These are phyloP conservation scores for Muscicapa comitata DNA, from an alignment of 2,797 vertebrate genomes.

Conservation along the genomic window DNA sequence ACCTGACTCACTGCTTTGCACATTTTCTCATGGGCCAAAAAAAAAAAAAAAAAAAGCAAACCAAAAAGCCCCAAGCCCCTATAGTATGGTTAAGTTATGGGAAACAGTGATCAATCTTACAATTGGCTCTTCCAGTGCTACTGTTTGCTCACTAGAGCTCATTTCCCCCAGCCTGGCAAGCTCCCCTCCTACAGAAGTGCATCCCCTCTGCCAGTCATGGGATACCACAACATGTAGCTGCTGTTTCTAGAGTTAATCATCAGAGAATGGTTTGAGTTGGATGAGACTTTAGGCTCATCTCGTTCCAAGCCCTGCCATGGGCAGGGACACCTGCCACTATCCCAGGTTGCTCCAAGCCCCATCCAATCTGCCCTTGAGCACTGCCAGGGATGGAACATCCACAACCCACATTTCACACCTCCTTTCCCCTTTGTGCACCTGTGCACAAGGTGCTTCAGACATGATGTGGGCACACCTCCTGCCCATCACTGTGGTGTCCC, in stretches of 20 bases:
- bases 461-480: background rate
- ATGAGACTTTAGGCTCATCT: background rate
- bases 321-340: background rate
- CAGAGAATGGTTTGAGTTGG: background rate
- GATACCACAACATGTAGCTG: background rate
- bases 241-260: background rate
- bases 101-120: accelerated
- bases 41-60: background rate
- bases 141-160: background rate
- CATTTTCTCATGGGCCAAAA: background rate
- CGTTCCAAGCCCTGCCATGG: accelerated
- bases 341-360: background rate
- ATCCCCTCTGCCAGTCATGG: accelerated
- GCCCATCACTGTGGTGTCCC: background rate
- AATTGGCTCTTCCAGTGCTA: background rate
- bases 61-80: accelerated
- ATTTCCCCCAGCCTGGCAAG: too few species aligned
- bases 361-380: accelerated
- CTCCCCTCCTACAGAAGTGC: accelerated
- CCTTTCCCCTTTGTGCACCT: background rate
- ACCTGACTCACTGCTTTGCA: background rate
- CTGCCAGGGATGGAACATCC: background rate
- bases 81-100: accelerated
- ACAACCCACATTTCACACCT: background rate
- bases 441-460: background rate